Percentiles rank a stretch among this genome's conserved stretches.
Conservation (phyloP, 2,888 invertebrate species). For the Poecilus cupreus region DNA sequence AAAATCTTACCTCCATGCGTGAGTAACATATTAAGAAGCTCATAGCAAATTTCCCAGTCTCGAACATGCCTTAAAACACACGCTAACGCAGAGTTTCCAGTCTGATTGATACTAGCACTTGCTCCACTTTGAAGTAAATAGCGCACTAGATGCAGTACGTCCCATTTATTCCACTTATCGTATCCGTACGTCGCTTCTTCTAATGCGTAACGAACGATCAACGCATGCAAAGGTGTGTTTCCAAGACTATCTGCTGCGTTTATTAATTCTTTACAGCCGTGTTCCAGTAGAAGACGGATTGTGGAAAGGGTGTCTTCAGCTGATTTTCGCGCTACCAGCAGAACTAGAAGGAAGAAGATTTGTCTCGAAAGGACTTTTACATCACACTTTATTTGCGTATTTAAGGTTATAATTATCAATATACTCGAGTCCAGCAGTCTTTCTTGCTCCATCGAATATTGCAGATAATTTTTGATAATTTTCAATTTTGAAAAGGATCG, state of each 20-base stretch:
- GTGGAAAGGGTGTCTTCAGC: constrained; percentile 83
- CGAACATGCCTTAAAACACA: constrained; percentile 82
- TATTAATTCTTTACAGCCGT: constrained; percentile 83
- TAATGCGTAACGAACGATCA: constrained; percentile 79
- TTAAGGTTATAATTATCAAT: too few relatives aligned
- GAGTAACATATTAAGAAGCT: constrained; percentile 77
- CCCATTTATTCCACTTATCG: constrained; percentile 84
- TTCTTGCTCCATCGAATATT: too few relatives aligned
- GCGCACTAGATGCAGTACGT: constrained; percentile 81
- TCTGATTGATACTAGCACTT: constrained; percentile 81
- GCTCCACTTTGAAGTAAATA: constrained; percentile 79
- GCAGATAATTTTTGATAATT: too few relatives aligned
- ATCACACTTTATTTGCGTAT: not conserved
- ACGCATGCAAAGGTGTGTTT: constrained; percentile 83
- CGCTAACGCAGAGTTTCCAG: constrained; percentile 81
- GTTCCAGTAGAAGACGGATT: constrained; percentile 81
- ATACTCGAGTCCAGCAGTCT: too few relatives aligned
- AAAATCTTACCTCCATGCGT: constrained; percentile 78
- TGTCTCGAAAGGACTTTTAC: too few relatives aligned
- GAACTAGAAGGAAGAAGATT: constrained; percentile 70
- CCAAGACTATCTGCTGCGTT: constrained; percentile 83
- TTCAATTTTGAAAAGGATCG: too few relatives aligned
- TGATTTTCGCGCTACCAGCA: constrained; percentile 81
- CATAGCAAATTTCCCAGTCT: constrained; percentile 81
- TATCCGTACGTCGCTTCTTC: constrained; percentile 82